A percentile compares a stretch with the other conserved stretches of the same genome.
Conservation (phyloP, 2,888 invertebrate genomes). For the Hypomecis atomaria region DNA sequence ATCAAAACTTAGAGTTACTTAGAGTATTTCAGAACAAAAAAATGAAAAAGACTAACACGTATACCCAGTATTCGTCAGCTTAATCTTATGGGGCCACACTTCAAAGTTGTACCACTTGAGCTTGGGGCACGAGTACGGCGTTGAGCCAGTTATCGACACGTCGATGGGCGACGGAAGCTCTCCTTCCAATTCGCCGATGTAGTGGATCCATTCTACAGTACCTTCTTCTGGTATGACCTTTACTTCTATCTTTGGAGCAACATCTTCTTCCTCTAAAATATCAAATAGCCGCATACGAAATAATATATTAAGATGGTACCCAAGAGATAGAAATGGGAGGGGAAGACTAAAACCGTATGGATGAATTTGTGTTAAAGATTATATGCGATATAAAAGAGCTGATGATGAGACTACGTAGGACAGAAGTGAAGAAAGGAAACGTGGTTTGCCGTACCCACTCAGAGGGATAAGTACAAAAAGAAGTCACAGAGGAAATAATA, state of each 20-base stretch:
- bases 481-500: no score
- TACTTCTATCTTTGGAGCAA: constrained; percentile 43
- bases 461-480: no score
- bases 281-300: no score
- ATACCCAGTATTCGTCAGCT: constrained; percentile 87
- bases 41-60: constrained; percentile 76
- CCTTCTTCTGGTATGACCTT: constrained; percentile 57
- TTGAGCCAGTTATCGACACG: constrained; percentile 71
- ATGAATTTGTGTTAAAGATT: no score
- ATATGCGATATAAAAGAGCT: no score
- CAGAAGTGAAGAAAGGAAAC: no score
- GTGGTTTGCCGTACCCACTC: no score
- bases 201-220: constrained; percentile 67
- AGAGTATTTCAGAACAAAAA: neutral
- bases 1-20: no score
- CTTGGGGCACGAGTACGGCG: constrained; percentile 69
- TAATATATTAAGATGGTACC: no score
- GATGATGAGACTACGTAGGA: no score
- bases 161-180: constrained; percentile 70
- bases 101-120: constrained; percentile 85
- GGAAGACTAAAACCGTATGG: no score
- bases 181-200: constrained; percentile 66
- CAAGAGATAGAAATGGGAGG: no score
- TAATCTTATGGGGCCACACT: constrained; percentile 85
- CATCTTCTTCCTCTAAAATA: constrained; percentile 58